Conservation (phyloP, 2,113 vertebrate genomes). For the Callipepla squamata region DNA sequence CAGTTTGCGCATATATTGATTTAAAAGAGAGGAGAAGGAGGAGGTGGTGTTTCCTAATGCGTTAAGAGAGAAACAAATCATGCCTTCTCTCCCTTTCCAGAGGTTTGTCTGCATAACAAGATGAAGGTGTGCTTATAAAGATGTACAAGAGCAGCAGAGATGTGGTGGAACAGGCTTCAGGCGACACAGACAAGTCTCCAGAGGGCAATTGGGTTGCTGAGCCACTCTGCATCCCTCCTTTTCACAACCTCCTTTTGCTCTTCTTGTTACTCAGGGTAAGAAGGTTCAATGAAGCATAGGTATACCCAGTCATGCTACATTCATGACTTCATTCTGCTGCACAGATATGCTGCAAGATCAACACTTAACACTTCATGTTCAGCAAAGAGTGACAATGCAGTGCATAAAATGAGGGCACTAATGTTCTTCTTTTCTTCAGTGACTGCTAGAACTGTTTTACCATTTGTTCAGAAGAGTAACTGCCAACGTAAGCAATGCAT, state of each 20-base stretch:
- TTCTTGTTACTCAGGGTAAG: neutral
- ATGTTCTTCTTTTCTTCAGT: neutral
- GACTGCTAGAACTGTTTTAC: neutral
- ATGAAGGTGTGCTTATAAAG: neutral
- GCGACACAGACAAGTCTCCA: neutral
- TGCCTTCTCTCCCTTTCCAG: neutral
- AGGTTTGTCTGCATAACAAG: neutral
- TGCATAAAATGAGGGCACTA: neutral
- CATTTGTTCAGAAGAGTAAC: neutral
- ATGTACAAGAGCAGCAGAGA: neutral
- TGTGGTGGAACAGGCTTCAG: neutral
- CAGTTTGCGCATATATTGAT: fast-evolving
- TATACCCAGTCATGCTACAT: neutral
- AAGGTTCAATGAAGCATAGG: neutral
- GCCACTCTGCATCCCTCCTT: neutral
- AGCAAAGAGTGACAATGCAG: neutral
- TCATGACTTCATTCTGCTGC: neutral
- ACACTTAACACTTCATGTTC: neutral
- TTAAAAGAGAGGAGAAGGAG: neutral
- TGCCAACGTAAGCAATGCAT: neutral
- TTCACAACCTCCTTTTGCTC: neutral
- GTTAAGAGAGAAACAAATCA: neutral
- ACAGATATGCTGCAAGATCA: neutral
- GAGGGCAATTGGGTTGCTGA: neutral
- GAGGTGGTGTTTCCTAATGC: neutral